Conservation (phyloP, 2,888 invertebrate genomes). For the Microplitis manilae region DNA sequence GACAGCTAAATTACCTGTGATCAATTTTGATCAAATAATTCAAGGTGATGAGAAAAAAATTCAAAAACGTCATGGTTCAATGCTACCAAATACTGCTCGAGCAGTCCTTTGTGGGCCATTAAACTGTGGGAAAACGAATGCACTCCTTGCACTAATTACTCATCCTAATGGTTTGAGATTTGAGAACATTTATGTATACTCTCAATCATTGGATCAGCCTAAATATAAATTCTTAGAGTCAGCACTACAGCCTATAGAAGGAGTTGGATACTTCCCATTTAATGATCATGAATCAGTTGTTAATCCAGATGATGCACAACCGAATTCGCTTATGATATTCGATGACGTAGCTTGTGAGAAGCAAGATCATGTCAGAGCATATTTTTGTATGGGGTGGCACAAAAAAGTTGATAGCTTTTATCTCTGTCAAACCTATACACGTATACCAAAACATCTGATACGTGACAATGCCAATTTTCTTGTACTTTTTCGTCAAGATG, state of each 20-base stretch:
- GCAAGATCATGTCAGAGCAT: not conserved
- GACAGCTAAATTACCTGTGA: no score
- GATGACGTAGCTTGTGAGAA: conserved; percentile 1
- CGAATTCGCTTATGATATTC: no score
- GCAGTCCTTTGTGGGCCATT: no score
- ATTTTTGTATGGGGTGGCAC: conserved; percentile 23
- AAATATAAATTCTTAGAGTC: conserved; percentile 49
- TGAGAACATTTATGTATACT: conserved; percentile 49
- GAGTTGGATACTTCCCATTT: conserved; percentile 54
- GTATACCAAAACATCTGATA: no score
- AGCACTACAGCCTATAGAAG: conserved; percentile 48
- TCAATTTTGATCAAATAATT: no score
- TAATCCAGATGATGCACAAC: no score
- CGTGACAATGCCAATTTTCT: no score
- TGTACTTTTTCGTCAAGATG: no score
- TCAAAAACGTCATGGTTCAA: no score
- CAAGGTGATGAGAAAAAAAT: no score
- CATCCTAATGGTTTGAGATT: conserved; percentile 47
- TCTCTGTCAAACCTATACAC: no score
- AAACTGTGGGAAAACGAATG: conserved; percentile 49
- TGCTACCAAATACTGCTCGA: no score
- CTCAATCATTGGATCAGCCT: conserved; percentile 61
- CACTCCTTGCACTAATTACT: conserved; percentile 42
- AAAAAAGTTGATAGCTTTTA: not conserved
- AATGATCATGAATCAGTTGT: conserved; percentile 15